A percentile compares a stretch with the other conserved stretches of the same genome.
These are phyloP conservation scores for Neotoxoptera formosana DNA, from an alignment of 1,140 invertebrate genomes.

Conservation along the genomic window DNA sequence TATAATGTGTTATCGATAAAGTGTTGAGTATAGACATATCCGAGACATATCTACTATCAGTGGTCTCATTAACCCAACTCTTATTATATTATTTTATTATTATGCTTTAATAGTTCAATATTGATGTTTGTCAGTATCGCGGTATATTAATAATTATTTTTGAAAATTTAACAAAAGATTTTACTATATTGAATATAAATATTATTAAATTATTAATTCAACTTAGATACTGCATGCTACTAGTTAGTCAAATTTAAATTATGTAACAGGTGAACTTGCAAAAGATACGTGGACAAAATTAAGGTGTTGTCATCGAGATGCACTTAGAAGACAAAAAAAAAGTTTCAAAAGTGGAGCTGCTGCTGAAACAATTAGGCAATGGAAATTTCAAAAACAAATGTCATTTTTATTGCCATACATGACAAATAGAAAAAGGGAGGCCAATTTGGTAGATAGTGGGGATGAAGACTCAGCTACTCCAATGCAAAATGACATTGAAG, in stretches of 20 bases:
- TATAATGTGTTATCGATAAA: too few relatives aligned
- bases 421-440: background rate
- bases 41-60: too few relatives aligned
- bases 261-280: background rate
- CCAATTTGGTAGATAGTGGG: background rate
- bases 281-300: background rate
- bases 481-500: background rate
- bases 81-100: too few relatives aligned
- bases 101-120: too few relatives aligned
- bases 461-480: background rate
- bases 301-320: constrained; percentile 3
- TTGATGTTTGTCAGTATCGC: too few relatives aligned
- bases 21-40: too few relatives aligned
- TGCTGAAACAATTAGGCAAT: background rate
- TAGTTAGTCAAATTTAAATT: background rate
- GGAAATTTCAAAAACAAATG: constrained; percentile 19
- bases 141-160: too few relatives aligned
- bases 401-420: background rate
- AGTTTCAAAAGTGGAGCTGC: background rate
- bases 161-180: too few relatives aligned
- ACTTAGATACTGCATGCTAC: background rate
- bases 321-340: background rate
- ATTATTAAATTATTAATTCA: background rate
- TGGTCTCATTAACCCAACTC: too few relatives aligned
- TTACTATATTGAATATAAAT: background rate